Conservation (phyloP, 1,140 invertebrate genomes). For the Scaptomyza graminum region DNA sequence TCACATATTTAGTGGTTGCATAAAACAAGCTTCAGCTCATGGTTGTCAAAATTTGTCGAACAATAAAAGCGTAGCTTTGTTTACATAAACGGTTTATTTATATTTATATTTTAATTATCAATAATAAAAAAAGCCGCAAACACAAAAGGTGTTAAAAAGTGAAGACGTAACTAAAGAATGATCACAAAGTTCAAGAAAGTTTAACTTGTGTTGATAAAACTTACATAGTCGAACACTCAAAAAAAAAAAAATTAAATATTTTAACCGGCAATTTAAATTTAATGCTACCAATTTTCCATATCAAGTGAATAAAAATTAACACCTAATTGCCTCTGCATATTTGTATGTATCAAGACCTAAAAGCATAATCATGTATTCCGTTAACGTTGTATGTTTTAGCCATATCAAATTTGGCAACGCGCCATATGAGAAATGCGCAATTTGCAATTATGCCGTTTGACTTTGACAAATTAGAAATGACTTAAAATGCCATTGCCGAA, state of each 20-base stretch:
- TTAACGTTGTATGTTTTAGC: neutral
- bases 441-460: slow-evolving; percentile 33
- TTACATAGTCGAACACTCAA: neutral
- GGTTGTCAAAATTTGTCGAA: slow-evolving; percentile 29
- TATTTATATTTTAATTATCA: slow-evolving; percentile 55
- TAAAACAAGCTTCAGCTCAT: slow-evolving; percentile 30
- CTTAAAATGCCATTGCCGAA: slow-evolving; percentile 13
- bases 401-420: slow-evolving; percentile 36
- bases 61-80: slow-evolving; percentile 39
- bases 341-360: no score
- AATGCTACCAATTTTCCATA: no score
- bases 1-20: slow-evolving; percentile 56
- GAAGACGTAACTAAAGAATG: slow-evolving; percentile 44
- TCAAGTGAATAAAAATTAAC: no score
- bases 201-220: neutral
- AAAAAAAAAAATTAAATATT: no score
- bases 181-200: neutral
- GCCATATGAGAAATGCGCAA: slow-evolving; percentile 33
- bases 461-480: slow-evolving; percentile 35
- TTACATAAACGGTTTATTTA: slow-evolving; percentile 48
- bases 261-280: no score
- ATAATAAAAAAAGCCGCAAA: slow-evolving; percentile 22
- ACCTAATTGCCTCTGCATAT: no score
- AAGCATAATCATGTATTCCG: neutral
- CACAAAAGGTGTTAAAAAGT: slow-evolving; percentile 47